Conservation (phyloP, 2,797 vertebrate genomes). For the Scyliorhinus canicula region DNA sequence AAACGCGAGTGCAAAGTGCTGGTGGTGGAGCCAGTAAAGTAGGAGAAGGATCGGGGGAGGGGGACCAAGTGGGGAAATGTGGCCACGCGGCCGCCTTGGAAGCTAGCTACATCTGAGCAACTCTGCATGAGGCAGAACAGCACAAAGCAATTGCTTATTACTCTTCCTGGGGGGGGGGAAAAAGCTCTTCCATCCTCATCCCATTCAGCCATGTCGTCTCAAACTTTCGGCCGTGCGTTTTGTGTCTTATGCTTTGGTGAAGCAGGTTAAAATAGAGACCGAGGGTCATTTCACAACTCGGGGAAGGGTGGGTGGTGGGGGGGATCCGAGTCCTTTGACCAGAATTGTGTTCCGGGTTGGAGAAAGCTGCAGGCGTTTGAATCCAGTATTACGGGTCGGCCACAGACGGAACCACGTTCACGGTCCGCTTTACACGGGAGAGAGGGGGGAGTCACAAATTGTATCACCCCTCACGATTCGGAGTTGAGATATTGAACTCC, state of each 20-base stretch:
- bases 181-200: neutral
- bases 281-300: neutral
- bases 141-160: neutral
- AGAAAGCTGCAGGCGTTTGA: neutral
- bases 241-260: neutral
- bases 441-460: neutral
- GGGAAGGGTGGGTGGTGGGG: too few species aligned
- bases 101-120: neutral
- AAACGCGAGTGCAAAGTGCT: conserved; percentile 90
- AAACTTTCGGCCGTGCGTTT: neutral
- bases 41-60: neutral
- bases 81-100: neutral
- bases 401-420: too few species aligned
- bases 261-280: neutral
- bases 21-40: conserved; percentile 68
- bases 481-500: neutral
- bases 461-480: neutral
- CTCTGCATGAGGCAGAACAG: neutral
- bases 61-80: too few species aligned
- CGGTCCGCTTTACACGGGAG: neutral
- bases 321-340: neutral
- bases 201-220: neutral
- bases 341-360: neutral
- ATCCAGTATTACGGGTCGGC: neutral
- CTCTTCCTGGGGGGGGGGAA: neutral